phyloP scores from a whole-genome alignment of 2,888 invertebrate species.

The Drosophila dives region DNA sequence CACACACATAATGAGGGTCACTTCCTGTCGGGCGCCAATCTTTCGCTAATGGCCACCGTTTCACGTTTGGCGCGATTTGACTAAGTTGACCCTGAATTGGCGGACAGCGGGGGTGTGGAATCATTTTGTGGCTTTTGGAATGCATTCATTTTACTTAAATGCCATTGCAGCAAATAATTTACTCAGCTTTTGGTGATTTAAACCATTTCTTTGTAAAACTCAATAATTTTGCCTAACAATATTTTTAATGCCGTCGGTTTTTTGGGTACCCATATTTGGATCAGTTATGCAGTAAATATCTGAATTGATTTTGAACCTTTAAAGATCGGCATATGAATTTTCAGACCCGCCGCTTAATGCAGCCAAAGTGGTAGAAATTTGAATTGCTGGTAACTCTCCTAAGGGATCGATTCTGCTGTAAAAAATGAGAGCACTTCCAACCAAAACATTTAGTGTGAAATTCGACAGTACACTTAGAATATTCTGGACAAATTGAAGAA shows the following conservation, averaged over 20 bases:
- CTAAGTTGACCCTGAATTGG: conserved; percentile 30
- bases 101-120: neutral
- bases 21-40: conserved; percentile 71
- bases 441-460: too few relatives aligned
- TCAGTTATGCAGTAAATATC: neutral
- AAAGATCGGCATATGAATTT: too few relatives aligned
- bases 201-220: neutral
- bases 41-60: conserved; percentile 56
- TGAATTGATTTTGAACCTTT: neutral
- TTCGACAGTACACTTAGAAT: too few relatives aligned
- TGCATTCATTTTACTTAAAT: conserved; percentile 1
- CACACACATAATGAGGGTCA: conserved; percentile 46
- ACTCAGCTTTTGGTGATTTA: neutral
- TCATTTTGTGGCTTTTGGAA: neutral
- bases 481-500: too few relatives aligned
- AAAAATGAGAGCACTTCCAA: too few relatives aligned
- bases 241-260: neutral
- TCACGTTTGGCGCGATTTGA: conserved; percentile 55
- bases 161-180: conserved; percentile 1
- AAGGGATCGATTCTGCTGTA: too few relatives aligned
- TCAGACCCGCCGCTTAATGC: too few relatives aligned
- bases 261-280: neutral
- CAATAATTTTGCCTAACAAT: neutral
- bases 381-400: too few relatives aligned
- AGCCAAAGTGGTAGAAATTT: too few relatives aligned